Conservation (phyloP, 2,888 invertebrate species). For the Mantis religiosa region DNA sequence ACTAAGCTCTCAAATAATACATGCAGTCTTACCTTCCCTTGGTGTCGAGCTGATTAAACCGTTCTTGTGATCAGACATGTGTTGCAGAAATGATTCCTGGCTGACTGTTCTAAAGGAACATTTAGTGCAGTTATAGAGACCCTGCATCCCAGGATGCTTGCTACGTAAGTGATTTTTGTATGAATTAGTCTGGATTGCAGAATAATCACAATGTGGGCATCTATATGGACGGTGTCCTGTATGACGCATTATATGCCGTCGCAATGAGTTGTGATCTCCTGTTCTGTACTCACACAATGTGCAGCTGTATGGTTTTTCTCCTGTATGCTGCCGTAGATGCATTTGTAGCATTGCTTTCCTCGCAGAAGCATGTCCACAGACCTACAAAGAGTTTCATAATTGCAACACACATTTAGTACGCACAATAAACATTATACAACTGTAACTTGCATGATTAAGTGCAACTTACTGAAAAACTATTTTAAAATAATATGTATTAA, state of each 20-base stretch:
- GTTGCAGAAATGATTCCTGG: slow-evolving; percentile 50
- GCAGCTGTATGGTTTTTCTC: slow-evolving; percentile 73
- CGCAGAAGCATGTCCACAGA: slow-evolving; percentile 68
- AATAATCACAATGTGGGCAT: slow-evolving; percentile 64
- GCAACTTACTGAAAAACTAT: too few species aligned
- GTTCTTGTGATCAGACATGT: slow-evolving; percentile 53
- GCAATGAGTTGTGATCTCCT: slow-evolving; percentile 70
- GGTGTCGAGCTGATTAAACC: slow-evolving; percentile 40
- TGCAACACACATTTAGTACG: background rate
- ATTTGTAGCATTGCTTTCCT: slow-evolving; percentile 66
- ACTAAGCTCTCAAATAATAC: background rate
- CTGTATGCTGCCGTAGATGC: slow-evolving; percentile 71
- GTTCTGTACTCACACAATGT: slow-evolving; percentile 64
- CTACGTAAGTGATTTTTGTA: slow-evolving; percentile 58
- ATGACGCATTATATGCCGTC: slow-evolving; percentile 62
- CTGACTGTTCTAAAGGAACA: slow-evolving; percentile 59
- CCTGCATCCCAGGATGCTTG: slow-evolving; percentile 51
- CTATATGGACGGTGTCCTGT: slow-evolving; percentile 54
- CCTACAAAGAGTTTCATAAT: slow-evolving; percentile 20
- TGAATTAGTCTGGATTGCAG: slow-evolving; percentile 64
- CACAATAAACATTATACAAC: background rate
- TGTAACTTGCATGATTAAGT: too few species aligned
- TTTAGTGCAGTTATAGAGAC: slow-evolving; percentile 50
- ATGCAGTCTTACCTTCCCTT: background rate
- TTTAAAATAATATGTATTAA: too few species aligned